Evolutionary conservation across 1,140 invertebrate genomes (phyloP).

Genomic region (Holotrichia oblita): DNA sequence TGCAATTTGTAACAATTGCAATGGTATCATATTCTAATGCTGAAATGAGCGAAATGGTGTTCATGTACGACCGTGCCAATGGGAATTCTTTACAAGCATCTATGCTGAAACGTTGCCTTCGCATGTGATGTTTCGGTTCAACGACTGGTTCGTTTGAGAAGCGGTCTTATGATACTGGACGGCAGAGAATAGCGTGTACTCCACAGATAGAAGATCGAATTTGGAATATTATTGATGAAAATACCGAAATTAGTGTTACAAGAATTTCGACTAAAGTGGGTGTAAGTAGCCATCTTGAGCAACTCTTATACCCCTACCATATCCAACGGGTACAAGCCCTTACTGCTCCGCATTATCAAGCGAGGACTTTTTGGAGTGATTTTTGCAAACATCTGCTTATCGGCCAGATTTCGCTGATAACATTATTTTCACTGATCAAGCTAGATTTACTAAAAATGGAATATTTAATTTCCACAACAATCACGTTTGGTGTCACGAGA

Average conservation of each 20-base stretch:
- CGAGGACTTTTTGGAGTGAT: too few species aligned
- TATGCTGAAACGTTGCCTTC: too few species aligned
- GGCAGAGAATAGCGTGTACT: not conserved
- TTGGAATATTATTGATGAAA: slow-evolving; percentile 30
- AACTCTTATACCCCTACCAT: slow-evolving; percentile 38
- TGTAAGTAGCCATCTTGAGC: slow-evolving; percentile 33
- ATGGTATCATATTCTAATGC: too few species aligned
- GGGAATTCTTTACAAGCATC: too few species aligned
- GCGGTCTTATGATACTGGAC: too few species aligned
- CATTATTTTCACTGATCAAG: slow-evolving; percentile 41
- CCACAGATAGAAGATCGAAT: slow-evolving; percentile 35
- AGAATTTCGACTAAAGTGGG: slow-evolving; percentile 17
- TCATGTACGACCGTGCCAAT: too few species aligned
- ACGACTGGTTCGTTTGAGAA: too few species aligned
- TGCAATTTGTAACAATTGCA: too few species aligned
- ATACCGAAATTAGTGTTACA: slow-evolving; percentile 18
- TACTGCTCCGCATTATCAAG: slow-evolving; percentile 3
- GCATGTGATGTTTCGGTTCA: too few species aligned
- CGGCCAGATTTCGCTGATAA: slow-evolving; percentile 24
- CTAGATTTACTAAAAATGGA: slow-evolving; percentile 42
- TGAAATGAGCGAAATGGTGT: too few species aligned
- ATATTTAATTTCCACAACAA: slow-evolving; percentile 44
- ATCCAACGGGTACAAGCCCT: slow-evolving; percentile 26
- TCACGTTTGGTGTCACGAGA: slow-evolving; percentile 43
- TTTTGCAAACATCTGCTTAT: slow-evolving; percentile 16